These are phyloP conservation scores for Pterostichus niger DNA, from an alignment of 2,888 invertebrate genomes.

Conservation along the genomic window DNA sequence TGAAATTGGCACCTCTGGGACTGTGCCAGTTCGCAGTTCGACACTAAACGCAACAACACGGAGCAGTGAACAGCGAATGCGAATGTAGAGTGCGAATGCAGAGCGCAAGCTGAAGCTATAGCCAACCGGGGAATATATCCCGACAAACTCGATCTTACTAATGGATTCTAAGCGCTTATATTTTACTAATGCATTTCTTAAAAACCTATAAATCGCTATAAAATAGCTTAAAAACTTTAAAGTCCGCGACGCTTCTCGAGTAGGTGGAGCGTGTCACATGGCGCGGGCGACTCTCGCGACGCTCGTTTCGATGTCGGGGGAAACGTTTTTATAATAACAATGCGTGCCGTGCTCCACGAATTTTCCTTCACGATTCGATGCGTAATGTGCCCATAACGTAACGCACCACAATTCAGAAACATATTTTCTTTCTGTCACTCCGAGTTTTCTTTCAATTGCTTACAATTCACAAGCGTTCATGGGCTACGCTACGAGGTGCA, in stretches of 20 bases:
- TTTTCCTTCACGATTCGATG: slow-evolving; percentile 52
- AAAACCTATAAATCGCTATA: slow-evolving; percentile 73
- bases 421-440: slow-evolving; percentile 16
- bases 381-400: slow-evolving; percentile 8
- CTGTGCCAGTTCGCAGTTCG: slow-evolving; percentile 64
- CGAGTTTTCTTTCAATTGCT: not conserved
- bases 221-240: slow-evolving; percentile 70
- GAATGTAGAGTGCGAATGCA: not conserved
- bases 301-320: slow-evolving; percentile 66
- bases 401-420: not conserved
- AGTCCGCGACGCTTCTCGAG: slow-evolving; percentile 70
- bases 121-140: slow-evolving; percentile 67
- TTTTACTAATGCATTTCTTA: slow-evolving; percentile 74
- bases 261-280: slow-evolving; percentile 67
- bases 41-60: slow-evolving; percentile 67
- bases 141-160: slow-evolving; percentile 71
- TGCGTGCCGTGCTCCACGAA: slow-evolving; percentile 63
- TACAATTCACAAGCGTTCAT: no score
- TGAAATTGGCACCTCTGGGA: slow-evolving; percentile 71
- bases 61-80: slow-evolving; percentile 22
- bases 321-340: slow-evolving; percentile 72
- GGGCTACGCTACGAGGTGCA: no score
- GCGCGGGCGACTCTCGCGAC: not conserved
- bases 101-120: slow-evolving; percentile 53
- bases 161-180: slow-evolving; percentile 73